These are phyloP conservation scores for Danionella dracula DNA, from an alignment of 2,797 vertebrate species.

Conservation along the genomic window DNA sequence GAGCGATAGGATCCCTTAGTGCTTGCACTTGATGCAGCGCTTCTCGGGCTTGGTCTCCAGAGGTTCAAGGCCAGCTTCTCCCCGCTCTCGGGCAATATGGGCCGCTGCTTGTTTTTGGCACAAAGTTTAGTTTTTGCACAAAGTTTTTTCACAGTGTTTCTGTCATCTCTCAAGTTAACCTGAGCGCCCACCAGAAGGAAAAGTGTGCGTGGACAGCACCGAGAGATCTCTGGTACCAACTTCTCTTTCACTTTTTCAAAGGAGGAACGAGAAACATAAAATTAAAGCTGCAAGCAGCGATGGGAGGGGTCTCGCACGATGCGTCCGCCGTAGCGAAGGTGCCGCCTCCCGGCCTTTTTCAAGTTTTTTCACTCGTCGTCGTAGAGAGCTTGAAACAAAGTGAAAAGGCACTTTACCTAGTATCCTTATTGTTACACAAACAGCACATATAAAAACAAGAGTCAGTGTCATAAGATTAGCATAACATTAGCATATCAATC, in stretches of 20 bases:
- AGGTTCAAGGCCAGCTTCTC: slow-evolving; percentile 87
- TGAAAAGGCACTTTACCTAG: no score
- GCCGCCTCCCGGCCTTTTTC: no score
- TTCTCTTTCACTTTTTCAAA: slow-evolving; percentile 99
- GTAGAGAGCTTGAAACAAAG: no score
- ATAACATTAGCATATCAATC: no score
- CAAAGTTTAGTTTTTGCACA: no score
- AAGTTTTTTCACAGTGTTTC: slow-evolving; percentile 94
- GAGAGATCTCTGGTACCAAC: slow-evolving; percentile 99
- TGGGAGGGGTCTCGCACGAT: no score
- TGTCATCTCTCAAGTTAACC: slow-evolving; percentile 92
- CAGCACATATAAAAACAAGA: no score
- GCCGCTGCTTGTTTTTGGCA: slow-evolving; percentile 98
- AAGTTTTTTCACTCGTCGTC: no score
- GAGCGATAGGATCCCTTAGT: slow-evolving; percentile 11
- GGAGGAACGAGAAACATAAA: slow-evolving; percentile 94
- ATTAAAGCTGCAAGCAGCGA: no score
- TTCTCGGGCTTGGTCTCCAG: slow-evolving; percentile 73
- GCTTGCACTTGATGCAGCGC: slow-evolving; percentile 55
- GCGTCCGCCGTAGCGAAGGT: no score
- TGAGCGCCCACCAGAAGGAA: slow-evolving; percentile 98
- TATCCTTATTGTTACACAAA: no score
- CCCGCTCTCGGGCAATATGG: slow-evolving; percentile 85
- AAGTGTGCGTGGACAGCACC: slow-evolving; percentile 95
- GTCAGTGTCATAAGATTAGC: no score